phyloP scores from a whole-genome alignment of 2,797 vertebrate genomes.

The Cheirogaleus major region DNA sequence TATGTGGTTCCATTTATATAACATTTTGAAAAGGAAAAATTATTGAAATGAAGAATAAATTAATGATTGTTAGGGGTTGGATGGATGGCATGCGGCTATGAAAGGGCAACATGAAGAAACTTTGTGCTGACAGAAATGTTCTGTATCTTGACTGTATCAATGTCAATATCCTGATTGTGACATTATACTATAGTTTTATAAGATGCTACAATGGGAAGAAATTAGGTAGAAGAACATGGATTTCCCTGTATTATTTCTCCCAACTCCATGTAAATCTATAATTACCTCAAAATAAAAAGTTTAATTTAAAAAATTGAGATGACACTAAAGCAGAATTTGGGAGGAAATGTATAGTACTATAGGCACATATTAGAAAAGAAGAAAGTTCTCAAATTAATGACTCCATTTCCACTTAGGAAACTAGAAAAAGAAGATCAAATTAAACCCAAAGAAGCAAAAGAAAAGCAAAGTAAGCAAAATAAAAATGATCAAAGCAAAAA shows the following conservation, averaged over 20 bases:
- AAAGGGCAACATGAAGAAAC: neutral
- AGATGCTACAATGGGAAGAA: neutral
- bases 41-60: neutral
- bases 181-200: neutral
- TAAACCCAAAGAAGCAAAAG: neutral
- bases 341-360: neutral
- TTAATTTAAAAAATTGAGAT: neutral
- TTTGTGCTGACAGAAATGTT: neutral
- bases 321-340: neutral
- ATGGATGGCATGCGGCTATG: neutral
- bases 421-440: neutral
- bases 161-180: neutral
- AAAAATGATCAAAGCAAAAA: neutral
- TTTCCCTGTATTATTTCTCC: constrained; percentile 20
- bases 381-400: constrained; percentile 21
- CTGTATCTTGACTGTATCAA: neutral
- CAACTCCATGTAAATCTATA: neutral
- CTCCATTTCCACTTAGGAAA: neutral
- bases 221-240: neutral
- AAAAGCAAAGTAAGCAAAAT: neutral
- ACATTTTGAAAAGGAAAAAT: neutral
- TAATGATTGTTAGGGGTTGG: neutral
- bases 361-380: constrained; percentile 21
- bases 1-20: neutral
- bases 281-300: constrained; percentile 19